Evolutionary conservation across 2,113 vertebrate genomes (phyloP), one percentile per base, ranked within the genome.

Genomic region (Mungos mungo): DNA sequence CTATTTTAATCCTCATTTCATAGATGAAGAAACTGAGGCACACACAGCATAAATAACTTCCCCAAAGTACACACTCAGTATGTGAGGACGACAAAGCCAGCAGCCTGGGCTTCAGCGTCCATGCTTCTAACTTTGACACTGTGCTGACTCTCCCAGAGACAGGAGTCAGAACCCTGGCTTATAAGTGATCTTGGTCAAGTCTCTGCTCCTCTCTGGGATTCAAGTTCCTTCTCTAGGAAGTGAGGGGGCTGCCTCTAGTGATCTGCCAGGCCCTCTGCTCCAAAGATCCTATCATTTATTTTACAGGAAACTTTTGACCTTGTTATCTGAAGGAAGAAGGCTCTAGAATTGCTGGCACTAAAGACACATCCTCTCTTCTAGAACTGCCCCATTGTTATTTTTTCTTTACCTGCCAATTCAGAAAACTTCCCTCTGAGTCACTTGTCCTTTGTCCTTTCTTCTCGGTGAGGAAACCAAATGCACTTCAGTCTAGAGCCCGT

Each of bases 391-490:
- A 57, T 84, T 88, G 80, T 79, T 90, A 47, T 19, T 74, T 95
- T 83, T 60, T 57, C 84, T 92, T 93, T 97, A 98, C 90, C 84
- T 68, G 80, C 25, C 31, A 90, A n/a, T 79, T 97, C 76, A 90
- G 86, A 96, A 74, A 47, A 66, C 19, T 95, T 87, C 76, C 65
- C 93, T 79, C 72, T 83, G 83, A 95, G 54, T 93, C 74, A 86
- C 54, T 45, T 77, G 29, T 82, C 71, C 76, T 93, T 54, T 25
- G 57, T 47, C 47, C 35, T 35, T 85, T 47, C 60, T 93, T 76
- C 63, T 96, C 90, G 68, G 63, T 69, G 54, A 87, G 41, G 54
- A 97, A 95, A 81, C 60, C 35, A 63, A 90, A 41, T 1, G 31
- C 6, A 13, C 33, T 83, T 54, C 50, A 52, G 29, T 23, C 45